These are phyloP conservation scores for Stratiomys singularior DNA, from an alignment of 2,888 invertebrate genomes.

Conservation along the genomic window DNA sequence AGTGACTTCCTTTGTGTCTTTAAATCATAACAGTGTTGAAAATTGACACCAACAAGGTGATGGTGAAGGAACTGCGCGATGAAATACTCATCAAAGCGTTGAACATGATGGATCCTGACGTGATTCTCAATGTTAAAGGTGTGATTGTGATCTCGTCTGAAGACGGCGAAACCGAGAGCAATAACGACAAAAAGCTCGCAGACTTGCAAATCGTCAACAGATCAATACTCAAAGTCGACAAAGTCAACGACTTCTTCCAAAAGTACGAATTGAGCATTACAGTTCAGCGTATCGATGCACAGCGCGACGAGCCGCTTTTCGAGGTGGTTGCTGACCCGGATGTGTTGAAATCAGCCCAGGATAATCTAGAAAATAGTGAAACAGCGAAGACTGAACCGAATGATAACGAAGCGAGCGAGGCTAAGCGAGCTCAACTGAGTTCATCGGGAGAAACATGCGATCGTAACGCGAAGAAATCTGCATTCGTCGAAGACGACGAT, in stretches of 20 bases:
- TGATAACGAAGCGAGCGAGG: constrained; percentile 50
- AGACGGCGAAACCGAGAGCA: constrained; percentile 89
- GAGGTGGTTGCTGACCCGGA: constrained; percentile 70
- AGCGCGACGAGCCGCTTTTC: constrained; percentile 72
- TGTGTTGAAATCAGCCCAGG: constrained; percentile 48
- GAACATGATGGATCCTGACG: constrained; percentile 97
- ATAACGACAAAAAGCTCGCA: constrained; percentile 77
- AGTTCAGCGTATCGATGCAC: constrained; percentile 71
- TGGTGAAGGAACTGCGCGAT: constrained; percentile 84
- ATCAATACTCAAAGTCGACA: constrained; percentile 81
- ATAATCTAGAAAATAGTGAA: constrained; percentile 10
- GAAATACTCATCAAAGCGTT: constrained; percentile 86
- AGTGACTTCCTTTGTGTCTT: too few relatives aligned
- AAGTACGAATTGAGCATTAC: constrained; percentile 87
- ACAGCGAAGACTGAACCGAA: constrained; percentile 14
- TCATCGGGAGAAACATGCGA: neutral
- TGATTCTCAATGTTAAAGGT: constrained; percentile 85
- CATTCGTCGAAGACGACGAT: constrained; percentile 51
- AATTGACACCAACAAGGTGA: constrained; percentile 82
- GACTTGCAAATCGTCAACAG: constrained; percentile 87
- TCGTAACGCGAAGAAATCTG: neutral
- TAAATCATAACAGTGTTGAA: too few relatives aligned
- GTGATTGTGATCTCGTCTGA: constrained; percentile 92
- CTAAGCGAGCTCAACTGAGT: constrained; percentile 61
- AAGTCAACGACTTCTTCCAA: constrained; percentile 85